phyloP scores from a whole-genome alignment of 2,113 vertebrate genomes.

The Pluvialis apricaria region DNA sequence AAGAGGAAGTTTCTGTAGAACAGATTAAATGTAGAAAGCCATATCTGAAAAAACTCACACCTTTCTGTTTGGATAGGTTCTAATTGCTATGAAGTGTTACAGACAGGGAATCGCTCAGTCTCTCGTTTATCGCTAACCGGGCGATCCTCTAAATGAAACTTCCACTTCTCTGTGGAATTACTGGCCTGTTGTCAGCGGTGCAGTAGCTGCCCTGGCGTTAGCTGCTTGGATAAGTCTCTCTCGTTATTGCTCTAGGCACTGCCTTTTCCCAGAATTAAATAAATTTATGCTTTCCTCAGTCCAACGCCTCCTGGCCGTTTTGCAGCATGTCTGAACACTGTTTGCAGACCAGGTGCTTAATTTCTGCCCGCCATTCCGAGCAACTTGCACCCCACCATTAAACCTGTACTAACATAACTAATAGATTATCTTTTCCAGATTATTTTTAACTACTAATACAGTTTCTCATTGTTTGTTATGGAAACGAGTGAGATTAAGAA shows the following conservation, averaged over 20 bases:
- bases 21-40: not conserved
- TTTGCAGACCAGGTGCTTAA: not conserved
- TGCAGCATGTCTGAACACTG: not conserved
- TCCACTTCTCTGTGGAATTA: not conserved
- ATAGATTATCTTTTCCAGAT: not conserved
- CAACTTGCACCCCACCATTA: not conserved
- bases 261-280: not conserved
- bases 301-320: no score
- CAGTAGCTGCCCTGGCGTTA: not conserved
- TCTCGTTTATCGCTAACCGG: not conserved
- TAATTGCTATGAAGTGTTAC: fast-evolving
- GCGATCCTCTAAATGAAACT: not conserved
- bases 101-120: not conserved
- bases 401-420: not conserved
- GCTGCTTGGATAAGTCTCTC: not conserved
- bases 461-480: not conserved
- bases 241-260: not conserved
- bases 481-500: not conserved
- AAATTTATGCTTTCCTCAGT: not conserved
- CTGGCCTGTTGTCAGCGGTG: not conserved
- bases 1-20: not conserved
- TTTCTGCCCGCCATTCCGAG: not conserved
- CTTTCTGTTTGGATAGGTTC: not conserved
- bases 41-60: fast-evolving
- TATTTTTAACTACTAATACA: not conserved